Base-by-base conservation (phyloP, 2,888 invertebrate species). In the Coecobrya sp. region DNA sequence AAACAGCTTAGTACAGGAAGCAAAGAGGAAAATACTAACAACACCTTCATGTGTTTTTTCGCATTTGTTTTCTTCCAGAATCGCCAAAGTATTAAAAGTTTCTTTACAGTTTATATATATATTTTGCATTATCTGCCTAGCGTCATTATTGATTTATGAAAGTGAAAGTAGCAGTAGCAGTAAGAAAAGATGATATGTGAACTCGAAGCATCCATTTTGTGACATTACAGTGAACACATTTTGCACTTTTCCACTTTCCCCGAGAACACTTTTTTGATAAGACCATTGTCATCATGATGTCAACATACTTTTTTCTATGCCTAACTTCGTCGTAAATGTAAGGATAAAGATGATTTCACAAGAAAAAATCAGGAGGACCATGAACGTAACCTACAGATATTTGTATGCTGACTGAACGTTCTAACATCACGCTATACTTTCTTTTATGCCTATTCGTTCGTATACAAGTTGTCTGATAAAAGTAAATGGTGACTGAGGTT, bases 91-190 rank as follows among this genome's bases (percentile, higher is more conserved):
- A 52, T 7, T 52, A 52, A 52, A 52, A 52, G 55, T 55, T 55
- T 55, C n/a, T 55, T 55, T 19, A n/a, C n/a, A 19, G 65, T 22
- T 25, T 11, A 65, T 62, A 22, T 27, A n/a, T 27, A 65, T 10
- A 25, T 65, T 10, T 65, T 5, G 27, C 27, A 27, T 65, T 65
- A 55, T 30, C 65, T 27, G 4, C 27, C 25, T 68, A 45, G 27
- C 19, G 55, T 73, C 55, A 73, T 73, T 86, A 73, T 73, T 86
- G 86, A 86, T 86, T 86, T 86, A 86, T 52, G 85, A 55, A 36
- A 73, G 86, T 86, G 73, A 73, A 86, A 70, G 86, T 30, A 55
- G 30, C 7, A 81, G 55, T 49, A 42, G 11, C 55, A 84, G 45
- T 45, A 11, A n/a, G 16, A 36, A 1, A 8, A 0, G 16, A 36